phyloP scores from a whole-genome alignment of 2,797 vertebrate species.

The Poeciliopsis paucimaculata region DNA sequence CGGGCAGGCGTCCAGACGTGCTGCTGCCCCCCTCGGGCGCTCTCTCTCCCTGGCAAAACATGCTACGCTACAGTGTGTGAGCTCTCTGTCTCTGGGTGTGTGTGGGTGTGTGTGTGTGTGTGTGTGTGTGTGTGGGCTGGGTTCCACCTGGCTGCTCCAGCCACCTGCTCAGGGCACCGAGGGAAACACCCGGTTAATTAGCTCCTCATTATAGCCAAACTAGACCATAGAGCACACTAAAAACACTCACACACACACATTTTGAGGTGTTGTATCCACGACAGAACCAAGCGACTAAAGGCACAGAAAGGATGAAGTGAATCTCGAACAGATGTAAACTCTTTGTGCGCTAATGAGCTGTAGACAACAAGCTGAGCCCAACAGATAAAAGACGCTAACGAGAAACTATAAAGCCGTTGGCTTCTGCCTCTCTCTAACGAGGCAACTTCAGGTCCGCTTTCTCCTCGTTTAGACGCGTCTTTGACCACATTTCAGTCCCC shows the following conservation, averaged over 20 bases:
- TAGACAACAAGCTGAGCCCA: conserved; percentile 50
- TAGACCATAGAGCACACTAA: conserved; percentile 41
- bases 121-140: conserved; percentile 57
- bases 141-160: conserved; percentile 73
- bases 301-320: conserved; percentile 4
- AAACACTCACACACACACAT: conserved; percentile 8
- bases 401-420: conserved; percentile 28
- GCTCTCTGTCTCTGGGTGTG: conserved; percentile 9
- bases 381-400: conserved; percentile 44
- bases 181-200: conserved; percentile 77
- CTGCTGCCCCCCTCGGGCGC: conserved; percentile 45
- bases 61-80: conserved; percentile 44
- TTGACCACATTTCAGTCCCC: conserved; percentile 33
- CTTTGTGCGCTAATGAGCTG: conserved; percentile 38
- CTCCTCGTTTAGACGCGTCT: conserved; percentile 24
- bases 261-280: conserved; percentile 18
- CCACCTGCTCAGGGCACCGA: conserved; percentile 75
- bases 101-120: conserved; percentile 15
- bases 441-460: conserved; percentile 12
- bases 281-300: conserved; percentile 28
- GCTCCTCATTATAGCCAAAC: conserved; percentile 73
- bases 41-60: conserved; percentile 52
- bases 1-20: conserved; percentile 52
- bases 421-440: conserved; percentile 2
- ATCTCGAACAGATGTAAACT: conserved; percentile 40